Percentiles rank a stretch among this genome's conserved stretches.
Conservation (phyloP, 2,888 invertebrate species). For the Amphipoea oculea region DNA sequence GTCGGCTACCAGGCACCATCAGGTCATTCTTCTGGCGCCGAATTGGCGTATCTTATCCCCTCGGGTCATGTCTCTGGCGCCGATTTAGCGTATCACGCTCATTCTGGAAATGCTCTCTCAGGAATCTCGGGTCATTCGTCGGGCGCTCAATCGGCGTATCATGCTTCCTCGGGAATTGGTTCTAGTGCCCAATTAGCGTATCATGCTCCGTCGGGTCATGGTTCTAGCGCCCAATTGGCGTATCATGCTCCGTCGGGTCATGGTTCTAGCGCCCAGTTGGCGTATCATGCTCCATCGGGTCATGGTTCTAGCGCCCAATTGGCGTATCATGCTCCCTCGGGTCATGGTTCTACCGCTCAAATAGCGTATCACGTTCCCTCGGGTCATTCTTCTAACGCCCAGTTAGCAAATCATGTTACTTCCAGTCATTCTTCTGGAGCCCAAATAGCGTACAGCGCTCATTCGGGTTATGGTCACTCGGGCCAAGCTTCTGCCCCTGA, state of each 20-base stretch:
- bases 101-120: slow-evolving; percentile 31
- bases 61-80: slow-evolving; percentile 33
- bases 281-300: not conserved
- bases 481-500: slow-evolving; percentile 19
- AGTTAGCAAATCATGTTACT: slow-evolving; percentile 4
- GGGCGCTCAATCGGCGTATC: slow-evolving; percentile 5
- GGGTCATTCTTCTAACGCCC: not conserved
- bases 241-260: not conserved
- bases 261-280: not conserved
- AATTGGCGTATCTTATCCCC: slow-evolving; percentile 22
- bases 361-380: not conserved
- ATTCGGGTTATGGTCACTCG: slow-evolving; percentile 26
- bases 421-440: slow-evolving; percentile 16
- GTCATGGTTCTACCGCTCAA: not conserved
- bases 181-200: slow-evolving; percentile 2
- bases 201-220: not conserved
- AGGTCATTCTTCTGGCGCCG: slow-evolving; percentile 21
- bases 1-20: slow-evolving; percentile 32
- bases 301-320: slow-evolving; percentile 7
- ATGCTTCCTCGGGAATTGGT: not conserved
- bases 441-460: slow-evolving; percentile 8
- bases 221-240: not conserved
- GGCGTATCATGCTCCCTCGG: slow-evolving; percentile 13
- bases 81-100: slow-evolving; percentile 44
- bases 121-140: slow-evolving; percentile 35